Evolutionary conservation across 2,113 vertebrate genomes (phyloP).

Genomic region (Zosterops hypoxanthus): DNA sequence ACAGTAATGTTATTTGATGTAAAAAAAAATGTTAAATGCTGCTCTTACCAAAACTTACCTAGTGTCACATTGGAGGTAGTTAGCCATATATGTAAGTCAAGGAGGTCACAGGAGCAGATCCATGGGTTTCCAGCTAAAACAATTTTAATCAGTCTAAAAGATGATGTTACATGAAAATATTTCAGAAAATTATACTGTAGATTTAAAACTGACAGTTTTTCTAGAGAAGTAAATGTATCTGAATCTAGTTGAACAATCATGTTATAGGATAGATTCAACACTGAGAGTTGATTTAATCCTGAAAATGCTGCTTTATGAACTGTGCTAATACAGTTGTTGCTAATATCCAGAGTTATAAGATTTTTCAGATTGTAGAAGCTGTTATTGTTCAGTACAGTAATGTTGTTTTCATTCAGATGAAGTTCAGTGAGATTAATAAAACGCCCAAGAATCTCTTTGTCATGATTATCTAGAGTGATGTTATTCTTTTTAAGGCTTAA

Average conservation of each 20-base stretch:
- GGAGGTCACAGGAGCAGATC: slow-evolving; percentile 81
- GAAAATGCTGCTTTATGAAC: slow-evolving; percentile 76
- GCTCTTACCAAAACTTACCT: slow-evolving; percentile 71
- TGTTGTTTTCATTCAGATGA: slow-evolving; percentile 73
- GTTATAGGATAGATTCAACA: slow-evolving; percentile 83
- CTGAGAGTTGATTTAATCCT: slow-evolving; percentile 69
- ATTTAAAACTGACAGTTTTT: slow-evolving; percentile 67
- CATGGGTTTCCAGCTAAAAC: slow-evolving; percentile 82
- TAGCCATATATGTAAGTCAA: slow-evolving; percentile 69
- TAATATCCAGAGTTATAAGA: slow-evolving; percentile 77
- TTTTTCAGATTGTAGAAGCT: slow-evolving; percentile 73
- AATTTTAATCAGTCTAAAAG: slow-evolving; percentile 59
- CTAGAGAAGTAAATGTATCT: slow-evolving; percentile 56
- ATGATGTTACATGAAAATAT: slow-evolving; percentile 49
- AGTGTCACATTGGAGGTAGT: slow-evolving; percentile 52
- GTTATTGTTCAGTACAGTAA: slow-evolving; percentile 65
- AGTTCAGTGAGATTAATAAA: slow-evolving; percentile 76
- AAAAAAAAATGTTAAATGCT: neutral
- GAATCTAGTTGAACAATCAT: slow-evolving; percentile 72
- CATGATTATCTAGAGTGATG: slow-evolving; percentile 65
- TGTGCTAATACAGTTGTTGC: slow-evolving; percentile 74
- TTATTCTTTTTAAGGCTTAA: slow-evolving; percentile 74
- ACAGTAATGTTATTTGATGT: neutral
- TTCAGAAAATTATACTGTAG: slow-evolving; percentile 73
- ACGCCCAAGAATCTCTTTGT: slow-evolving; percentile 63